phyloP scores from a whole-genome alignment of 2,113 vertebrate species.

The Pollimyrus isidori region DNA sequence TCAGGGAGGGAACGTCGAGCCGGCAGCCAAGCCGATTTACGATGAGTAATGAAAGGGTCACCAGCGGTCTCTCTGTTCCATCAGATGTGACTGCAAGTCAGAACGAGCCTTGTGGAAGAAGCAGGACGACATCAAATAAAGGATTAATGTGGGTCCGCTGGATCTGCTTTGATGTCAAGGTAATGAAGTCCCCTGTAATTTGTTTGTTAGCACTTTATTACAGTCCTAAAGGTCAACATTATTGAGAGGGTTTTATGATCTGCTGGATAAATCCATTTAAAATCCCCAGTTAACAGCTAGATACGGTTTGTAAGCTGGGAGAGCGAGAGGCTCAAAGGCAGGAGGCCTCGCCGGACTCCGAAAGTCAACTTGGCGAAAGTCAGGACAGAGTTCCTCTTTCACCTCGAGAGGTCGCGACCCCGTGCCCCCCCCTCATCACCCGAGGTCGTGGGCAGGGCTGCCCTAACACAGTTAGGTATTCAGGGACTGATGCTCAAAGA shows the following conservation, averaged over 20 bases:
- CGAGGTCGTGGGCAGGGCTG: neutral
- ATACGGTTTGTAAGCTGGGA: neutral
- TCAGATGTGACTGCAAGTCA: neutral
- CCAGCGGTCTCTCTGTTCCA: neutral
- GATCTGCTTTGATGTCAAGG: neutral
- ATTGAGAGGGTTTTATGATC: neutral
- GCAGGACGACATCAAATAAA: neutral
- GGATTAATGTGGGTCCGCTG: neutral
- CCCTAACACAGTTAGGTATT: neutral
- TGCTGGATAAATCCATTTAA: neutral
- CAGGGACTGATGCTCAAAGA: neutral
- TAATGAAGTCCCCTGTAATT: neutral
- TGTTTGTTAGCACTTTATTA: neutral
- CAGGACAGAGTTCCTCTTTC: neutral
- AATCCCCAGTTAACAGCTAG: neutral
- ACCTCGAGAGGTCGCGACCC: neutral
- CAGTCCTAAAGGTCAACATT: neutral
- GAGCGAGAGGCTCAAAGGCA: neutral
- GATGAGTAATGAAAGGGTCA: neutral
- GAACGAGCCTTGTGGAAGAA: neutral
- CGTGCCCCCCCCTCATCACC: neutral
- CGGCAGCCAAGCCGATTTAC: neutral
- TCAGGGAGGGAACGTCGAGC: too few species aligned
- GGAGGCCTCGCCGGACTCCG: neutral
- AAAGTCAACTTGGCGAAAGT: neutral